These are phyloP conservation scores for Pandion haliaetus DNA, from an alignment of 2,113 vertebrate species.

Conservation along the genomic window DNA sequence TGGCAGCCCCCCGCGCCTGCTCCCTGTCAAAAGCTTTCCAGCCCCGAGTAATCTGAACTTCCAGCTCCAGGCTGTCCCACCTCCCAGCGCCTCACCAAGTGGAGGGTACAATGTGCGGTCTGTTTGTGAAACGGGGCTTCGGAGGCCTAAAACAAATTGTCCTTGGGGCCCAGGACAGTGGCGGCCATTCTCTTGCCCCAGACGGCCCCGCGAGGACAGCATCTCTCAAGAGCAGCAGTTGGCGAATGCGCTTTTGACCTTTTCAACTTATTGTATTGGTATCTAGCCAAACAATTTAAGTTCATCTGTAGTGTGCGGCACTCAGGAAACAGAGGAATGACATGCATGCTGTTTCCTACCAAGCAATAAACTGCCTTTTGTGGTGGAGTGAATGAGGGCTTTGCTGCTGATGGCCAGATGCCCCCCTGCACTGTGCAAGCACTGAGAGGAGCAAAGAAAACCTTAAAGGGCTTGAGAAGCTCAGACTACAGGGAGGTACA, in stretches of 20 bases:
- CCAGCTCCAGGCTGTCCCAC: background rate
- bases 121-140: background rate
- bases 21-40: background rate
- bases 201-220: fast-evolving
- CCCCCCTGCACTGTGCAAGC: background rate
- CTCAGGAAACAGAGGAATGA: slow-evolving; percentile 12
- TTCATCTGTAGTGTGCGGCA: background rate
- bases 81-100: background rate
- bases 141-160: slow-evolving; percentile 55
- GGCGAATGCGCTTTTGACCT: slow-evolving; percentile 55
- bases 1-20: background rate
- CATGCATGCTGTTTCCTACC: background rate
- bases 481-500: background rate
- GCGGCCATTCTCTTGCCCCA: background rate
- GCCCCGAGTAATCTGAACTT: background rate
- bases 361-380: slow-evolving; percentile 42
- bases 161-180: background rate
- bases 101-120: background rate
- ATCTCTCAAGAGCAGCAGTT: background rate
- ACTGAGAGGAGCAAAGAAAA: slow-evolving; percentile 10
- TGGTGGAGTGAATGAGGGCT: slow-evolving; percentile 5
- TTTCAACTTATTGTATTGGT: slow-evolving; percentile 69
- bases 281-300: slow-evolving; percentile 63
- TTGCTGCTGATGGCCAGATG: slow-evolving; percentile 11
- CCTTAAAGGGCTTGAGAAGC: background rate